Evolutionary conservation across 2,797 vertebrate genomes (phyloP).

Genomic region (Hafferia zeledoni): DNA sequence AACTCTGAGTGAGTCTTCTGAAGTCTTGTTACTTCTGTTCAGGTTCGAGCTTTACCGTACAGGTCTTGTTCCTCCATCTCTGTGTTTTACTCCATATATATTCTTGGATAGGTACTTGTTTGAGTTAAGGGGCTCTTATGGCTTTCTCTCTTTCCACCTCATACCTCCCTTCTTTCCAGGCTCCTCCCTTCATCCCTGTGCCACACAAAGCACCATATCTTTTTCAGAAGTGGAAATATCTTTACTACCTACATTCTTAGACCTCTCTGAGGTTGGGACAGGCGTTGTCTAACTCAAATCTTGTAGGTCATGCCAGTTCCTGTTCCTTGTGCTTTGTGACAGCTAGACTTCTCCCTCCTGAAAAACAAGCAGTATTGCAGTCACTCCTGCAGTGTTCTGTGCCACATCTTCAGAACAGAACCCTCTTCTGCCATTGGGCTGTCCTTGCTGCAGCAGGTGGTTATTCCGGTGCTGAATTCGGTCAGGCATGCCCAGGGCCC

Average conservation of each 20-base stretch:
- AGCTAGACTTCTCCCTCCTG: not conserved
- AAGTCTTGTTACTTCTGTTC: not conserved
- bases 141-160: not conserved
- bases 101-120: not conserved
- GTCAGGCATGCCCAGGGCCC: not conserved
- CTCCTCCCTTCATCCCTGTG: not conserved
- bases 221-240: not conserved
- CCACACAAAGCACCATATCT: fast-evolving
- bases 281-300: not conserved
- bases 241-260: not conserved
- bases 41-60: not conserved
- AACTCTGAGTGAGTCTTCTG: not conserved
- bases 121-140: not conserved
- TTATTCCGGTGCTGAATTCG: not conserved
- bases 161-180: not conserved
- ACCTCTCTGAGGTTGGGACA: not conserved
- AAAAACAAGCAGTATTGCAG: not conserved
- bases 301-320: not conserved
- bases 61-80: not conserved
- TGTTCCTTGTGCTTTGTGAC: not conserved
- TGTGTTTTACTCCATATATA: not conserved
- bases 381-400: fast-evolving
- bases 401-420: not conserved
- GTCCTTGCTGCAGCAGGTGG: not conserved
- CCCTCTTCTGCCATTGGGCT: not conserved